Evolutionary conservation across 2,113 vertebrate genomes (phyloP), one percentile per base, ranked within the genome.

Genomic region (human (Homo sapiens)): DNA sequence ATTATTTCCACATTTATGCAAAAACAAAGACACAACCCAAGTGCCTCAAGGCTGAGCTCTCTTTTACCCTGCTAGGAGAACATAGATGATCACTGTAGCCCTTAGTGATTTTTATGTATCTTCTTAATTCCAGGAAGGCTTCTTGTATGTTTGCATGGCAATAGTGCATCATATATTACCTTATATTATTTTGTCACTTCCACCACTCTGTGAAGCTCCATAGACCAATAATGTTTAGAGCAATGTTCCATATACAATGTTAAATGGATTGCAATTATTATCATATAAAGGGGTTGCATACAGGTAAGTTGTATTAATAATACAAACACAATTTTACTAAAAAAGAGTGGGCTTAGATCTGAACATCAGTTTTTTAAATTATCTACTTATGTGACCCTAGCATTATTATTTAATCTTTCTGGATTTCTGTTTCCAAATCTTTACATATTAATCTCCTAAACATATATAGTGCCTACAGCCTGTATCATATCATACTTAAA

Each of bases 391-490:
- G 2, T 32, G 20, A 82, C 25, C 4, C 12, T 52, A 22, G 4
- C 40, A 3, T 93, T 80, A 90, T 85, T 61, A 89, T 66, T 68
- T 80, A 64, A 38, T 68, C 9, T 86, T 50, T 72, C 32, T 73
- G 25, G 25, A 55, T 35, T 79, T 93, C 78, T 90, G 80, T 82
- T 72, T 83, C 50, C 25, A 95, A 94, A 94, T 76, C 32, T n/a
- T 73, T 68, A 52, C 17, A 40, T 88, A 61, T 64, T 8, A 66
- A 35, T 79, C 75, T 97, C 61, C 23, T 66, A 75, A 90, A 35
- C 25, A 38, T 32, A 45, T 30, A 57, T 16, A 55, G 48, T 73
- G 23, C 35, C 94, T 84, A 45, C 2, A 85, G 38, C 4, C 66
- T 75, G 3, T 35, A 5, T 50, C 32, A 40, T 66, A 45, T 68